Base-by-base conservation (phyloP, 1,140 invertebrate species). In the Magallana ariakensis region DNA sequence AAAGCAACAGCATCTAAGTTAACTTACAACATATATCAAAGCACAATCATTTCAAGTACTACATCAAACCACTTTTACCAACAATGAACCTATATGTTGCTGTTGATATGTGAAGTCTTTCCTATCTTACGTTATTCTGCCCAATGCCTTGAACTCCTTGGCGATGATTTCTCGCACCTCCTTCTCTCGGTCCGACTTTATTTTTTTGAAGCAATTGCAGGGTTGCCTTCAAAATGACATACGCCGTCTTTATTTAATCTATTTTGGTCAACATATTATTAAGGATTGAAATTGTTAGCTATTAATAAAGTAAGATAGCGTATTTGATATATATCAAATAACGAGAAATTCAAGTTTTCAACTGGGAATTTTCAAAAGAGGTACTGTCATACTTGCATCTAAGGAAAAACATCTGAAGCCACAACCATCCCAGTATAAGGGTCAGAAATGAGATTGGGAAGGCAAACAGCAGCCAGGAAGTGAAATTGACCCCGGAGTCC, bases 401-500 rank as follows among this genome's bases (percentile, higher is more conserved):
- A 11, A 85, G 62, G 9, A 70, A 13, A 26, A 85, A 70, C 15
- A 85, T 5, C 16, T 85, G 62, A 53, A 85, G n/a, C 84, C 84
- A 85, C 16, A 85, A 13, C 84, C 84, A 85, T 75, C 84, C 84
- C 22, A 85, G 55, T 6, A 75, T 15, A 33, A 85, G 46, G 15
- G 66, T 62, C 5, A 85, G 7, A 8, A 85, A 55, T 2, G 84
- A 85, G 15, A 85, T 22, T 6, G 84, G 84, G 8, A 85, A 19
- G 9, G 84, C 84, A 56, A 85, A 85, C 11, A 62, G 26, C 53
- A 85, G 46, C 84, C 84, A 85, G n/a, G 46, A 53, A 33, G 58
- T 85, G 46, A 85, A 85, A 8, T 60, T 85, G 33, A 85, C 55
- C n/a, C 84, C 84, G 1, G 84, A 85, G 15, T 16, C 55, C 55